Evolutionary conservation across 2,888 invertebrate genomes (phyloP), one percentile per base, ranked within the genome.

Genomic region (Odontomyia ornata): DNA sequence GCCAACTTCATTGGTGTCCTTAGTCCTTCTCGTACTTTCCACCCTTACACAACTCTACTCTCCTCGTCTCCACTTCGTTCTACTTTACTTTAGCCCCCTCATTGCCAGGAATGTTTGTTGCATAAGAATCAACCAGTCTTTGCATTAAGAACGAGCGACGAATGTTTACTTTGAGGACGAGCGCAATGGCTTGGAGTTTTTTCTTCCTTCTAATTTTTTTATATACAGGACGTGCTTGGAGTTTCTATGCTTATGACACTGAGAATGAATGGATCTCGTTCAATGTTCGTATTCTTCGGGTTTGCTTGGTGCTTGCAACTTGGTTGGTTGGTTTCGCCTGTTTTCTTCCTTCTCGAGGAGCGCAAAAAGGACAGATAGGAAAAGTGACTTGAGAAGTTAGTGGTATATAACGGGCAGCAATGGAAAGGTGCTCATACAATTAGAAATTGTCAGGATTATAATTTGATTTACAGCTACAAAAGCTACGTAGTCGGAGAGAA

Each of bases 391-490:
- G 60, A 73, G 36, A 73, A 73, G 73, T 73, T 60, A 73, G 60
- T 36, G 57, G 60, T 57, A 36, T 36, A 57, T 73, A 27, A 73
- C 21, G 43, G 21, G 36, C 9, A 36, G 36, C 36, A 69, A 69
- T 13, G 18, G 56, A 73, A 73, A 73, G 73, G 73, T 73, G 30
- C 21, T 60, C 73, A 73, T 36, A 36, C 73, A 73, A 73, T 73
- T 73, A 73, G 73, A 73, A 60, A 73, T 52, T 73, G 60, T 73
- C 60, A 73, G 73, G 73, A 73, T 73, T 73, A 57, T 73, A 73
- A 73, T 73, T 73, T 73, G 57, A 73, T 73, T 73, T 72, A 69
- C 1, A 47, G 27, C 69, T 25, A 47, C 46, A 69, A 23, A 69
- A 69, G 69, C n/a, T 30, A 69, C 69, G 5, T 36, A 36, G 36